phyloP scores from a whole-genome alignment of 2,797 vertebrate species.

The Enteromius paludinosus region DNA sequence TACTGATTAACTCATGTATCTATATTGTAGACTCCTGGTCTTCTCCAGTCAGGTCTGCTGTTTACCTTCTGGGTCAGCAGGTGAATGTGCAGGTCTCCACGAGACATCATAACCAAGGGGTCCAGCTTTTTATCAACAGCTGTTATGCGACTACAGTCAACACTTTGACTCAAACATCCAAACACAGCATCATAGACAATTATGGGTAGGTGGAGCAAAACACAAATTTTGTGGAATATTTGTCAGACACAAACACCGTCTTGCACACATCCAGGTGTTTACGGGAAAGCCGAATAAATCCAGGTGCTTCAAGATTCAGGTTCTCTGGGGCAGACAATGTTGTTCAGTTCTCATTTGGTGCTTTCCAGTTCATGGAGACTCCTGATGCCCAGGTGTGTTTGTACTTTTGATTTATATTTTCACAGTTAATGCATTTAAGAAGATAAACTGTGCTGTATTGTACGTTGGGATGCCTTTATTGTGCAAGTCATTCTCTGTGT shows the following conservation, averaged over 20 bases:
- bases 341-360: slow-evolving; percentile 72
- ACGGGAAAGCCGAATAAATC: slow-evolving; percentile 69
- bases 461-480: neutral
- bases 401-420: neutral
- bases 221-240: neutral
- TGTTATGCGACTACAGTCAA: slow-evolving; percentile 67
- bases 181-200: slow-evolving; percentile 73
- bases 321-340: slow-evolving; percentile 62
- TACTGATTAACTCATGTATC: neutral
- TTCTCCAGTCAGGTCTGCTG: slow-evolving; percentile 44
- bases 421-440: neutral
- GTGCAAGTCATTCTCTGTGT: slow-evolving; percentile 3
- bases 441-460: neutral
- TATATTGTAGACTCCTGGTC: slow-evolving; percentile 69
- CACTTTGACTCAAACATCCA: slow-evolving; percentile 38
- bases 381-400: slow-evolving; percentile 68
- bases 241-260: neutral
- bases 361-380: slow-evolving; percentile 75
- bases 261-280: slow-evolving; percentile 68
- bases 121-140: slow-evolving; percentile 71
- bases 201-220: slow-evolving; percentile 68
- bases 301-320: slow-evolving; percentile 64
- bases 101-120: slow-evolving; percentile 53
- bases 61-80: slow-evolving; percentile 70
- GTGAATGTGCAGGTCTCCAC: slow-evolving; percentile 74